phyloP scores from a whole-genome alignment of 1,140 invertebrate species.

The Grapholita molesta region DNA sequence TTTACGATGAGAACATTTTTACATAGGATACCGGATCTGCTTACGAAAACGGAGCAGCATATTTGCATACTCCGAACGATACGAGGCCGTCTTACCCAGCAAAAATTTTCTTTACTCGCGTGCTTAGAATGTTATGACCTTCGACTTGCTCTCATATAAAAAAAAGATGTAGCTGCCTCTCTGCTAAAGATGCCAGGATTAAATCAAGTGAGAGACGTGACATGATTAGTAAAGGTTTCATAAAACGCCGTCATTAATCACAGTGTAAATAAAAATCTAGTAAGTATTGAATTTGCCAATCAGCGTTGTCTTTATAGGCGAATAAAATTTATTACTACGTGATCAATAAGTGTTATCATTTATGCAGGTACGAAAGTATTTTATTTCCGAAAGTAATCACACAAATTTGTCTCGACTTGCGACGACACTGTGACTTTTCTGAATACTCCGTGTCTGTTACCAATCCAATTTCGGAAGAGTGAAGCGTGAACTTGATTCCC shows the following conservation, averaged over 20 bases:
- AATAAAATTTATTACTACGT: too few relatives aligned
- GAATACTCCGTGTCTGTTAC: constrained; percentile 24
- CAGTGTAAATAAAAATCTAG: not conserved
- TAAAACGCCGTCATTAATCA: not conserved
- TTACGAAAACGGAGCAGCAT: constrained; percentile 31
- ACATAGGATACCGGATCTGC: constrained; percentile 30
- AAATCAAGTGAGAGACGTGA: not conserved
- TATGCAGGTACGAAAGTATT: not conserved
- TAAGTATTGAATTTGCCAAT: not conserved
- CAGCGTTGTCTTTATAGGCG: not conserved
- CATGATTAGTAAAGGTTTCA: not conserved
- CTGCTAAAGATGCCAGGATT: not conserved
- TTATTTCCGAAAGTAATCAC: constrained; percentile 23
- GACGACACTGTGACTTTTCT: constrained; percentile 27
- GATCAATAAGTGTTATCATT: not conserved
- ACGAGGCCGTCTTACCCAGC: constrained; percentile 1
- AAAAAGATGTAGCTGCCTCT: not conserved
- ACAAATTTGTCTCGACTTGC: constrained; percentile 32
- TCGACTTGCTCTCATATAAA: not conserved
- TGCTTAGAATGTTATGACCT: constrained; percentile 6
- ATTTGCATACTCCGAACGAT: constrained; percentile 44
- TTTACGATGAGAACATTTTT: constrained; percentile 34
- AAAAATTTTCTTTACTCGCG: constrained; percentile 8
- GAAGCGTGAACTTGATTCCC: constrained; percentile 33
- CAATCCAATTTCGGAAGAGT: constrained; percentile 30